Percentiles rank a stretch among this genome's conserved stretches.
phyloP scores from a whole-genome alignment of 2,888 invertebrate species.

The Xanthia icteritia region DNA sequence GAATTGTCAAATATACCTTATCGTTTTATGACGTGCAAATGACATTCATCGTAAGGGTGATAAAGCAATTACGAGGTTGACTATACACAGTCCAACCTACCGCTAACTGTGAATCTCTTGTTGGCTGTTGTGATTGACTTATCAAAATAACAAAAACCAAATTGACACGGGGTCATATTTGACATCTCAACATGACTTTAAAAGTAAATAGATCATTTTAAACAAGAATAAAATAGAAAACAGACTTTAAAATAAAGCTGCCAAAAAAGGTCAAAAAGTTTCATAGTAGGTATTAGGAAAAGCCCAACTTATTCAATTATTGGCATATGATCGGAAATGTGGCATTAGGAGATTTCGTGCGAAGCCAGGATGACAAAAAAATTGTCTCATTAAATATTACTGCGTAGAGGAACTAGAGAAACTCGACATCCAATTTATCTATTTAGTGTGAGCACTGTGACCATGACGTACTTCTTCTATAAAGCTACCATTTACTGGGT shows the following conservation, averaged over 20 bases:
- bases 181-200: not conserved
- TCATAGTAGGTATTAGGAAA: not conserved
- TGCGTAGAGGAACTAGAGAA: not conserved
- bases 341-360: slow-evolving; percentile 28
- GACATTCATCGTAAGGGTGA: not conserved
- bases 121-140: not conserved
- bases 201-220: not conserved
- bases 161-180: not conserved
- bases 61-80: not conserved
- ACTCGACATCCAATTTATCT: not conserved
- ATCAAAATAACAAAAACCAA: not conserved
- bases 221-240: not conserved
- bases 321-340: slow-evolving; percentile 23
- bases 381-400: slow-evolving; percentile 39
- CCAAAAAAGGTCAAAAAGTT: slow-evolving; percentile 14
- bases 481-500: too few relatives aligned
- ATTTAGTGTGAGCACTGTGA: too few relatives aligned
- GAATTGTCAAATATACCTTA: too few relatives aligned
- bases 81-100: not conserved
- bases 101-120: not conserved
- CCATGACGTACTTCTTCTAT: too few relatives aligned
- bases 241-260: not conserved
- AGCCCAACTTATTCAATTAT: slow-evolving; percentile 29
- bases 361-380: slow-evolving; percentile 23
- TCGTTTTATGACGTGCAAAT: not conserved